Percentiles rank a stretch among this genome's conserved stretches.
phyloP scores from a whole-genome alignment of 1,140 invertebrate genomes.

The Drosophila tani region DNA sequence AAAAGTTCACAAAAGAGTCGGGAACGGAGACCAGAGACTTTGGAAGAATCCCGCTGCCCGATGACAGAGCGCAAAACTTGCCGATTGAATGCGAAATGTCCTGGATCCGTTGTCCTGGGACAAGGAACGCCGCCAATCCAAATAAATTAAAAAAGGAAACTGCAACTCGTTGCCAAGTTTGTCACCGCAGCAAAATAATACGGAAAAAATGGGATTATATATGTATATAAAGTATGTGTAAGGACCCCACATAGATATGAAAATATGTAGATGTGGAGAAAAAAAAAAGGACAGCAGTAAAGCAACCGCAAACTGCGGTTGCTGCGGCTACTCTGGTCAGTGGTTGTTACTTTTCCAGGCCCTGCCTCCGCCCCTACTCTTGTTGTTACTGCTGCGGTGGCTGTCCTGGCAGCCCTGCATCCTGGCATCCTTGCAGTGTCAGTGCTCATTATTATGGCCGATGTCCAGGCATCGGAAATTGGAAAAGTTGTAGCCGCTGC shows the following conservation, averaged over 20 bases:
- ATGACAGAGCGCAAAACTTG: slow-evolving; percentile 61
- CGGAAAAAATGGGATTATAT: slow-evolving; percentile 35
- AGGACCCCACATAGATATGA: slow-evolving; percentile 7
- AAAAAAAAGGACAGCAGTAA: slow-evolving; percentile 26
- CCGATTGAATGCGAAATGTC: slow-evolving; percentile 49
- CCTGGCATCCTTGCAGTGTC: slow-evolving; percentile 31
- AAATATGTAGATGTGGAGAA: slow-evolving; percentile 49
- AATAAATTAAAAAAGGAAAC: slow-evolving; percentile 71
- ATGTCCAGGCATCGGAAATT: slow-evolving; percentile 72
- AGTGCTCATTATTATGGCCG: slow-evolving; percentile 69
- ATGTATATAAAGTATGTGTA: slow-evolving; percentile 15
- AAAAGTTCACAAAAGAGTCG: slow-evolving; percentile 68
- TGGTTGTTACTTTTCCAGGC: slow-evolving; percentile 25
- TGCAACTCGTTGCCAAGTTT: slow-evolving; percentile 76
- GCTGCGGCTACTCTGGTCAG: slow-evolving; percentile 43
- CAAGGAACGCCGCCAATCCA: slow-evolving; percentile 34
- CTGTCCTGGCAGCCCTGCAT: slow-evolving; percentile 25
- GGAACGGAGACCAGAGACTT: slow-evolving; percentile 21
- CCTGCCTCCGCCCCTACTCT: neutral
- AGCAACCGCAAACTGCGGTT: slow-evolving; percentile 66
- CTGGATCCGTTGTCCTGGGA: slow-evolving; percentile 10
- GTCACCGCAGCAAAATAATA: slow-evolving; percentile 62
- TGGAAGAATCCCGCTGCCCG: slow-evolving; percentile 23
- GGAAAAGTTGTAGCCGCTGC: slow-evolving; percentile 58
- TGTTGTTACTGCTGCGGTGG: slow-evolving; percentile 17